phyloP scores from a whole-genome alignment of 2,113 vertebrate species.

The Gopherus evgoodei region DNA sequence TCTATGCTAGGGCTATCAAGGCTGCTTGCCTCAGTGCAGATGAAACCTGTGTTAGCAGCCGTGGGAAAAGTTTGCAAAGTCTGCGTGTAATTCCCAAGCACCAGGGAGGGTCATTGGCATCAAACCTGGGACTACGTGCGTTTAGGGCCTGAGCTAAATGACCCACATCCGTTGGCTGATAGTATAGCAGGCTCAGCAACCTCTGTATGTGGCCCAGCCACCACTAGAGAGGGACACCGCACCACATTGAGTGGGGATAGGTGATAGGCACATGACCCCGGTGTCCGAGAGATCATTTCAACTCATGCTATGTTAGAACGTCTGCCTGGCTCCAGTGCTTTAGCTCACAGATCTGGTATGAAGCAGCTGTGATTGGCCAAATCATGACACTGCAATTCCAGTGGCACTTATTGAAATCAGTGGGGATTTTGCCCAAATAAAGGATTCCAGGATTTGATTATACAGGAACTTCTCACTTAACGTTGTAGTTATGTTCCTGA shows the following conservation, averaged over 20 bases:
- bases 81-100: not conserved
- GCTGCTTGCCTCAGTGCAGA: not conserved
- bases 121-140: not conserved
- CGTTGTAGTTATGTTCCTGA: too few relatives aligned
- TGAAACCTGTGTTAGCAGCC: not conserved
- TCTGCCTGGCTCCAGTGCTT: not conserved
- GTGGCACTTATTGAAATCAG: not conserved
- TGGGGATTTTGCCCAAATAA: not conserved
- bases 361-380: not conserved
- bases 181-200: not conserved
- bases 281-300: not conserved
- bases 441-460: not conserved
- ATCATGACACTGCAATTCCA: not conserved
- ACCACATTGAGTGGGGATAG: not conserved
- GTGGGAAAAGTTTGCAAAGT: not conserved
- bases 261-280: not conserved
- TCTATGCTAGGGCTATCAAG: not conserved
- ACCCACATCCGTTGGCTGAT: not conserved
- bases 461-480: too few relatives aligned
- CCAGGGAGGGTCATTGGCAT: not conserved
- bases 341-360: not conserved
- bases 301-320: not conserved
- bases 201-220: not conserved
- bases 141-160: not conserved
- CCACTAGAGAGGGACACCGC: not conserved